Conservation (phyloP, 1,140 invertebrate genomes). For the Meloidogyne hapla region DNA sequence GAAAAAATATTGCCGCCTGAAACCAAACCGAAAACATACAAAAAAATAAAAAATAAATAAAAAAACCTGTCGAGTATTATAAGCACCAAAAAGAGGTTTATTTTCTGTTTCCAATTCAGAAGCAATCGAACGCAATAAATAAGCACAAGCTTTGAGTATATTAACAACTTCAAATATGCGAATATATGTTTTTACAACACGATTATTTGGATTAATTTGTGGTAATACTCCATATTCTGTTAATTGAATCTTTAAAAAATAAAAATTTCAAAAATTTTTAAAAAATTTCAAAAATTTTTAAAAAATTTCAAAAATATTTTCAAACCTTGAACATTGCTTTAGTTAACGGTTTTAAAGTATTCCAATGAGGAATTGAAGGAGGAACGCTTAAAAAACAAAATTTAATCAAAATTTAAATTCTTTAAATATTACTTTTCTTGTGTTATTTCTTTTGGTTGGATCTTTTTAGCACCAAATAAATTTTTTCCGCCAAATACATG, state of each 20-base stretch:
- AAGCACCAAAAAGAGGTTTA: constrained; percentile 61
- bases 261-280: not conserved
- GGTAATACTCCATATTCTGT: not conserved
- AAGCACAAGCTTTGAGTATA: constrained; percentile 53
- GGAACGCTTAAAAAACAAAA: constrained; percentile 8
- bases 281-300: not conserved
- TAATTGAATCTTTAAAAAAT: not conserved
- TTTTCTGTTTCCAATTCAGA: constrained; percentile 53
- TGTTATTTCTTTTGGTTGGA: constrained; percentile 6
- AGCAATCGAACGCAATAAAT: constrained; percentile 50
- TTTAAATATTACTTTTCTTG: constrained; percentile 9
- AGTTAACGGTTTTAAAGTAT: constrained; percentile 18
- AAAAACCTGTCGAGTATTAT: constrained; percentile 57
- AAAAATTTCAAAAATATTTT: constrained; percentile 7
- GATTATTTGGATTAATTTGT: constrained; percentile 3
- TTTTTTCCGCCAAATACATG: constrained; percentile 11
- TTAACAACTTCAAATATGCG: constrained; percentile 29
- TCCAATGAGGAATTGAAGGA: constrained; percentile 18
- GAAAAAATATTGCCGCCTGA: too few relatives aligned
- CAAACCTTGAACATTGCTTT: constrained; percentile 1
- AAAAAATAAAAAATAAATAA: not conserved
- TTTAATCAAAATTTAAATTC: not conserved
- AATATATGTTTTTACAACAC: constrained; percentile 6
- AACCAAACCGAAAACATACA: too few relatives aligned
- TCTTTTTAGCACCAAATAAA: constrained; percentile 8